Percentiles rank a stretch among this genome's conserved stretches.
These are phyloP conservation scores for Erinaceus europaeus DNA, from an alignment of 2,113 vertebrate species.

Conservation along the genomic window DNA sequence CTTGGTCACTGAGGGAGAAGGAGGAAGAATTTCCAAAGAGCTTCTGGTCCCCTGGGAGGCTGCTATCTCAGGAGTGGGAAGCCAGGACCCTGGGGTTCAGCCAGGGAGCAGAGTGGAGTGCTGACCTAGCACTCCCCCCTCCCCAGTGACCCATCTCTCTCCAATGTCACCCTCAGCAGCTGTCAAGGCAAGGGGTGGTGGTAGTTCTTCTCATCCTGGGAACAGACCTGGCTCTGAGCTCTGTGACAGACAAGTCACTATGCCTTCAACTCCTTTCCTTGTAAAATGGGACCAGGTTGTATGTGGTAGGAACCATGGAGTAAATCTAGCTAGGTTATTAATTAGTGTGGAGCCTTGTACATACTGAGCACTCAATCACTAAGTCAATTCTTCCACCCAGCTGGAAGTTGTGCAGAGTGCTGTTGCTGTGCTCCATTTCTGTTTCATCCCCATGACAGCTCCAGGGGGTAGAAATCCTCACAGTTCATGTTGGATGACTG, in stretches of 20 bases:
- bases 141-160: neutral
- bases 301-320: accelerated
- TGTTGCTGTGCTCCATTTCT: too few relatives aligned
- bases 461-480: neutral
- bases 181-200: neutral
- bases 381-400: neutral
- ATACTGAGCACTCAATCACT: accelerated
- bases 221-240: neutral
- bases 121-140: neutral
- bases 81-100: neutral
- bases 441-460: neutral
- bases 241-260: too few relatives aligned
- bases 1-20: neutral
- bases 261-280: neutral
- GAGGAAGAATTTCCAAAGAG: neutral
- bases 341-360: neutral
- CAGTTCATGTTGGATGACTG: neutral
- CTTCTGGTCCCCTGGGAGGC: neutral
- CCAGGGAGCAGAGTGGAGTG: neutral
- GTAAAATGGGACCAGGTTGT: neutral
- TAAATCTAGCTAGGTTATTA: neutral
- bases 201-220: neutral
- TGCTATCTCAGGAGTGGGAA: neutral
- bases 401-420: neutral
- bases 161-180: neutral